These are phyloP conservation scores for Todus mexicanus DNA, from an alignment of 2,797 vertebrate species.

Conservation along the genomic window DNA sequence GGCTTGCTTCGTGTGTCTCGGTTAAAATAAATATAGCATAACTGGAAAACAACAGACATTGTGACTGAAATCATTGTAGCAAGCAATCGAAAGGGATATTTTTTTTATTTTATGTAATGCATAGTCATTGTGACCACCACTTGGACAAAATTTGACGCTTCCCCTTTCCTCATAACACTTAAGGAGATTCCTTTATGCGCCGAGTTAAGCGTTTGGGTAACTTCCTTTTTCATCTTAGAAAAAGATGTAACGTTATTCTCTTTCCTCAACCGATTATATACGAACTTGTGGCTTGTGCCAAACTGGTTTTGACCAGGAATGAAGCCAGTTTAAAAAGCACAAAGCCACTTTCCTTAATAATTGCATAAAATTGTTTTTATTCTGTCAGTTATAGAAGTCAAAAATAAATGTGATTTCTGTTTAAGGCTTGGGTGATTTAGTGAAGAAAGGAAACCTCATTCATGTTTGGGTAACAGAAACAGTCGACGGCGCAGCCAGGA, in stretches of 20 bases:
- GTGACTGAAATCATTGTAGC: background rate
- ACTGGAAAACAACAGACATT: constrained; percentile 15
- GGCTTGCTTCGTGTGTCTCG: background rate
- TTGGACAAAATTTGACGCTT: background rate
- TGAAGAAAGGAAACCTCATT: background rate
- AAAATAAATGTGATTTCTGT: background rate
- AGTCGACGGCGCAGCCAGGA: background rate
- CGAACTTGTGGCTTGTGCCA: background rate
- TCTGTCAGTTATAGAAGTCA: background rate
- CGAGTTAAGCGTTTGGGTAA: background rate
- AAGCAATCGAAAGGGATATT: background rate
- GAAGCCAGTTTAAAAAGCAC: background rate
- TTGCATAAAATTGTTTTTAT: background rate
- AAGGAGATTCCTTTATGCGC: background rate
- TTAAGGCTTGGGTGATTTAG: background rate
- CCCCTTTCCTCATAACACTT: background rate
- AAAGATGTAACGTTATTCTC: background rate
- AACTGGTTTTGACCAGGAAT: background rate
- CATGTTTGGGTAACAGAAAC: background rate
- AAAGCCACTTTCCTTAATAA: background rate
- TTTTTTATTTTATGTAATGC: background rate
- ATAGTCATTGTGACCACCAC: background rate
- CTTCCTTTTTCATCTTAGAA: background rate
- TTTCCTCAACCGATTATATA: background rate
- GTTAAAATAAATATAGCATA: background rate